Evolutionary conservation across 1,140 invertebrate genomes (phyloP), one percentile per base, ranked within the genome.

Genomic region (Tigriopus japonicus): DNA sequence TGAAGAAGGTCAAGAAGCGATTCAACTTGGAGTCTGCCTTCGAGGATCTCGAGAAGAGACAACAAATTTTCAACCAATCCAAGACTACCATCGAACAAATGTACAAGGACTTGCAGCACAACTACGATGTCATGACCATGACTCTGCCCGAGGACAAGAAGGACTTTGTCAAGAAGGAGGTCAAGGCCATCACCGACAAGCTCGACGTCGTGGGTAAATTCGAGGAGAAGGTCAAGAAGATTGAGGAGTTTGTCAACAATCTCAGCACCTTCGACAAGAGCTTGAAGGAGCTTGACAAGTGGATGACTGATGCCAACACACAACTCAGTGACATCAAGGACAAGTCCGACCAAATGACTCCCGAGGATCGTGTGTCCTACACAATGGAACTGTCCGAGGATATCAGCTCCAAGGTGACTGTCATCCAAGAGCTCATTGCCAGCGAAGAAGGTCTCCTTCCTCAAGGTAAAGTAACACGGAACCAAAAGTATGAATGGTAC

Each of bases 101-200:
- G 62, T 58, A 62, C 23, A 62, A 61, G 0, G 55, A 42, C 42
- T 64, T 67, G 19, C 62, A 65, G 59, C 63, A 63, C 42, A 63
- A 65, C 40, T 65, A 64, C 62, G 52, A 35, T 17, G 64, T 64
- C 42, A 67, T 67, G 62, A 64, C 64, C 40, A 59, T 67, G 28
- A 58, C 65, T 23, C 62, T 65, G 9, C 65, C 65, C 45, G 66
- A 67, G 6, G 66, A 67, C 52, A 67, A 67, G 62, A 67, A 66
- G 53, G 63, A 67, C n/a, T 65, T 65, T 62, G 49, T 67, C 28
- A 64, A 67, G 49, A 67, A 62, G 56, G 66, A 67, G 62, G 63
- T 65, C 15, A 28, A 15, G 35, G 64, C 65, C 23, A 63, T 67
- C 12, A 56, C 63, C 49, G 66, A 67, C 49, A 67, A 67, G 55